Conservation (phyloP, 2,797 vertebrate genomes). For the Pipistrellus kuhlii region DNA sequence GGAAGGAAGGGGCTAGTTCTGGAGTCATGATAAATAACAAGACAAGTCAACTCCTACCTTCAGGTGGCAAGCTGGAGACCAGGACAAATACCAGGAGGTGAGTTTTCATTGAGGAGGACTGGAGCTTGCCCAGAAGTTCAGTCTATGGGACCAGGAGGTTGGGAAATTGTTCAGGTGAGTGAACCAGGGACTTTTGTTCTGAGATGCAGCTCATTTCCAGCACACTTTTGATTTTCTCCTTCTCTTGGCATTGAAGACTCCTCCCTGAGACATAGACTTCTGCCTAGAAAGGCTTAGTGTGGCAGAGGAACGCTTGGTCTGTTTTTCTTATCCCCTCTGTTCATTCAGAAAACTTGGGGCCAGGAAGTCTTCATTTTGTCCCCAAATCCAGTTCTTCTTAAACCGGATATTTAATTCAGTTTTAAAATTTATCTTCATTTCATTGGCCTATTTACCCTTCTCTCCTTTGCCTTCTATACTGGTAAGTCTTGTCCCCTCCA, state of each 20-base stretch:
- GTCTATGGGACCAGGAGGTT: not conserved
- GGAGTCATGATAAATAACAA: not conserved
- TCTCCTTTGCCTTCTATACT: not conserved
- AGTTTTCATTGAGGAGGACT: not conserved
- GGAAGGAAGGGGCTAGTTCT: not conserved
- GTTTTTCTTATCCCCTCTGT: not conserved
- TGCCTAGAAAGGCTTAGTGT: not conserved
- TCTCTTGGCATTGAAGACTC: not conserved
- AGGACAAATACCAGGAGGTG: not conserved
- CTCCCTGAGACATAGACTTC: not conserved
- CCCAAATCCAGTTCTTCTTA: not conserved
- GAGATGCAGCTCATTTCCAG: not conserved
- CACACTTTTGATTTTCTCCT: not conserved
- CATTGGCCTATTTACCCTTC: not conserved
- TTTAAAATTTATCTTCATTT: not conserved
- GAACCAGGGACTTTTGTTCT: not conserved
- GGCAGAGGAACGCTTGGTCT: not conserved
- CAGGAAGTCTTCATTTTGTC: not conserved
- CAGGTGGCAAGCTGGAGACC: not conserved
- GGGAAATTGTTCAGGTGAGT: not conserved
- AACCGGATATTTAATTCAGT: not conserved
- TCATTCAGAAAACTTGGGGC: not conserved
- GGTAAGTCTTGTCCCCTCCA: not conserved
- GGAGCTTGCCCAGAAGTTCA: not conserved
- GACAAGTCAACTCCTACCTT: not conserved